Base-by-base conservation (phyloP, 2,113 vertebrate genomes). In the Rana temporaria region DNA sequence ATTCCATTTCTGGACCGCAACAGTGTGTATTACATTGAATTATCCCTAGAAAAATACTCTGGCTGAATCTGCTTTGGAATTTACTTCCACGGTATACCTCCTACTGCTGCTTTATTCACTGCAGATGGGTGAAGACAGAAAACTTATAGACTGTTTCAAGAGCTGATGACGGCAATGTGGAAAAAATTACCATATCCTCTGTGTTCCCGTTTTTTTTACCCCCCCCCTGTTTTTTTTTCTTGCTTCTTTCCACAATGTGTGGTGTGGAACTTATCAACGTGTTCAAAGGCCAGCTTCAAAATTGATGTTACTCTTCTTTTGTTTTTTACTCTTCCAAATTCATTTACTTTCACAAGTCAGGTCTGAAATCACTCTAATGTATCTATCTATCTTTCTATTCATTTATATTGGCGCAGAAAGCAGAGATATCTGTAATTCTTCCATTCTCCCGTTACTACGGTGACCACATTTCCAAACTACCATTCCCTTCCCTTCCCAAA, bases 121-220 rank as follows among this genome's bases (percentile, higher is more conserved):
- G 90, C 91, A 93, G 93, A 93, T 95, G 94, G 88, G 86, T 89
- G 56, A 84, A 48, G 42, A 48, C 42, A 48, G 42, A 48, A 86
- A 85, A 88, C 93, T 94, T 92, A 91, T 86, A 92, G 92, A 89
- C 93, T 91, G 94, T 92, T 94, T 93, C 90, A 93, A 92, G 93
- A 91, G 91, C 91, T 91, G 92, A 90, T 90, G 90, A 91, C 90
- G 90, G 89, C 89, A 95, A 95, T 95, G 92, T 96, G 94, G 95
- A 95, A 95, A 93, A 92, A 91, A 95, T 96, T 95, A 95, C 90
- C 90, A 90, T 88, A 90, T 92, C 90, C 88, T 93, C 89, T 91
- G 91, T 88, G 88, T 90, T 86, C 87, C 86, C 85, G 26, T 30
- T 30, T 30, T 84, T 84, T 86, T 74, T 78, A 72, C 26, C 77